Evolutionary conservation across 2,113 vertebrate species (phyloP), one percentile per base, ranked within the genome.

Genomic region (Pelecanus crispus): DNA sequence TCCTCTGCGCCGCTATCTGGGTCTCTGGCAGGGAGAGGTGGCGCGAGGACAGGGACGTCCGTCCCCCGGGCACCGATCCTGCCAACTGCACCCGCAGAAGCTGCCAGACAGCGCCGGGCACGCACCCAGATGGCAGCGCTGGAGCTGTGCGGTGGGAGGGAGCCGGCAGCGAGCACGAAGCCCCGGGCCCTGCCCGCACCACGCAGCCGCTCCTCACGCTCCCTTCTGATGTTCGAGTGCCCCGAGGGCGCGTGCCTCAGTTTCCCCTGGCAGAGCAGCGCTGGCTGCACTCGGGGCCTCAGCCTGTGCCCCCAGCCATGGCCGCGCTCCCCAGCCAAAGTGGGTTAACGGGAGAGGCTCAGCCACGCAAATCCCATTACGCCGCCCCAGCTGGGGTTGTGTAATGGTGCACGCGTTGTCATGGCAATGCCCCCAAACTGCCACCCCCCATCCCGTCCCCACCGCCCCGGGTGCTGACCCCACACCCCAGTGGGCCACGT

Each of bases 291-390:
- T 44, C 15, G 2, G 45, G 12, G 73, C 19, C 59, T 38, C 5
- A 6, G 31, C 29, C 38, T 5, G 2, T 2, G 2, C 2, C 61
- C 49, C 59, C 45, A 18, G 73, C 3, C 42, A 3, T 2, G 6
- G 55, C 28, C 24, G 2, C 6, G 3, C 53, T 59, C 66, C 86
- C n/a, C 28, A 15, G 56, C 5, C 0, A 73, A 96, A 96, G 63
- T 50, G 86, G 92, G 92, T 95, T 93, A 96, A 73, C 24, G 6
- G 72, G 59, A 81, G 58, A 75, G 40, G 93, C 96, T 97, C 90
- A 73, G 92, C 77, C 88, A 45, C 92, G 13, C 91, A 96, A 97
- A 97, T 96, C 96, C 93, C 92, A 93, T 97, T 95, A 96, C 11
- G 8, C 74, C 3, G 17, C 90, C 95, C 93, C 86, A 63, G 87